These are phyloP conservation scores for Elysia crispata DNA, from an alignment of 2,888 invertebrate genomes.

Conservation along the genomic window DNA sequence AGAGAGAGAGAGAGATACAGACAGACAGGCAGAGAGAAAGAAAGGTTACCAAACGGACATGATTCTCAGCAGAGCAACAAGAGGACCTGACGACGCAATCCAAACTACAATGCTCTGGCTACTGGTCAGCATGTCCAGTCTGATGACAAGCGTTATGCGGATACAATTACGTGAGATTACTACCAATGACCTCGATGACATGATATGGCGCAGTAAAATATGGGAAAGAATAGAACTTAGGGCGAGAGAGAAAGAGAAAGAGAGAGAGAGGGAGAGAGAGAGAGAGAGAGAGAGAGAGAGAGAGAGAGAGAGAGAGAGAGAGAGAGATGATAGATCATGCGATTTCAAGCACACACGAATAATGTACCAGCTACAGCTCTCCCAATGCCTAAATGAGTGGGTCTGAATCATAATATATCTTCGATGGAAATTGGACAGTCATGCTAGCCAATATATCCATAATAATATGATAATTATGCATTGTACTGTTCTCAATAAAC, in stretches of 20 bases:
- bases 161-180: no score
- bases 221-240: not conserved
- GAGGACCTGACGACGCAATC: not conserved
- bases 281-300: slow-evolving; percentile 13
- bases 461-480: no score
- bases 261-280: slow-evolving; percentile 12
- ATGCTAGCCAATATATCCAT: no score
- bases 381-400: no score
- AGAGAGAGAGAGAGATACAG: slow-evolving; percentile 20
- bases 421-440: no score
- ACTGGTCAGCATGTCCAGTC: no score
- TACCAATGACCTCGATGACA: no score
- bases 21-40: not conserved
- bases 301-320: not conserved
- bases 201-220: not conserved
- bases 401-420: no score
- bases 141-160: no score
- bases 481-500: not conserved
- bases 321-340: not conserved
- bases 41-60: not conserved
- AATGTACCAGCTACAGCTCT: not conserved
- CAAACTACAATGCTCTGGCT: no score
- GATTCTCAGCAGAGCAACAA: not conserved
- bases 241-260: not conserved
- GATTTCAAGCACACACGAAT: not conserved